These are phyloP conservation scores for Drosophila aldrichi DNA, from an alignment of 2,888 invertebrate genomes.

Conservation along the genomic window DNA sequence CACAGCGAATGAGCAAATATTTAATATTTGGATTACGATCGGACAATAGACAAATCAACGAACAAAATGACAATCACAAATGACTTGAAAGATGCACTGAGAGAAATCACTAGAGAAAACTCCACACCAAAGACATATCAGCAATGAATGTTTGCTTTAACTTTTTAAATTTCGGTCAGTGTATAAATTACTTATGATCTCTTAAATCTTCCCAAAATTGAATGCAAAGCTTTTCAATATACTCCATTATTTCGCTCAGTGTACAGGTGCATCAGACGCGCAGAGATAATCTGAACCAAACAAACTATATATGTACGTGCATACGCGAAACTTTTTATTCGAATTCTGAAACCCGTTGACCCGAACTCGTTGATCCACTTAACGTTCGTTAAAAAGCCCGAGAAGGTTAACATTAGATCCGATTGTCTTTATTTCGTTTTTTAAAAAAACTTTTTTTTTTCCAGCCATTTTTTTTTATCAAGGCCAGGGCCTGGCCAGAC, in stretches of 20 bases:
- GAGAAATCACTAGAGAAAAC: not conserved
- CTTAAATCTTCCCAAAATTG: too few relatives aligned
- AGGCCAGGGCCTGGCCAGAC: slow-evolving; percentile 36
- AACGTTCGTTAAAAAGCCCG: slow-evolving; percentile 11
- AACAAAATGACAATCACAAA: slow-evolving; percentile 28
- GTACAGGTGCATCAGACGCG: slow-evolving; percentile 16
- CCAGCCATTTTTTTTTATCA: slow-evolving; percentile 22
- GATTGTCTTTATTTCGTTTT: not conserved
- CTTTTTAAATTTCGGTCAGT: too few relatives aligned
- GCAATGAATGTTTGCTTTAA: too few relatives aligned
- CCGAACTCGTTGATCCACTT: slow-evolving; percentile 60
- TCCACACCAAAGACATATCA: too few relatives aligned
- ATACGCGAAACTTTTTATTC: slow-evolving; percentile 18
- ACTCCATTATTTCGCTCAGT: not conserved
- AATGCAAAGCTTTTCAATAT: too few relatives aligned
- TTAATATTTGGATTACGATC: slow-evolving; percentile 47
- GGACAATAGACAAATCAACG: slow-evolving; percentile 53
- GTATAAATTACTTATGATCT: too few relatives aligned
- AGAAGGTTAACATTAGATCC: slow-evolving; percentile 42
- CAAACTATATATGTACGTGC: slow-evolving; percentile 9
- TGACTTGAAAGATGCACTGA: slow-evolving; percentile 37
- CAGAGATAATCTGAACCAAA: slow-evolving; percentile 10
- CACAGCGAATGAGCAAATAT: slow-evolving; percentile 51
- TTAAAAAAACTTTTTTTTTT: too few relatives aligned
- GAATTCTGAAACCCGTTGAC: slow-evolving; percentile 61